phyloP scores from a whole-genome alignment of 2,113 vertebrate genomes.

The Stegastes partitus region DNA sequence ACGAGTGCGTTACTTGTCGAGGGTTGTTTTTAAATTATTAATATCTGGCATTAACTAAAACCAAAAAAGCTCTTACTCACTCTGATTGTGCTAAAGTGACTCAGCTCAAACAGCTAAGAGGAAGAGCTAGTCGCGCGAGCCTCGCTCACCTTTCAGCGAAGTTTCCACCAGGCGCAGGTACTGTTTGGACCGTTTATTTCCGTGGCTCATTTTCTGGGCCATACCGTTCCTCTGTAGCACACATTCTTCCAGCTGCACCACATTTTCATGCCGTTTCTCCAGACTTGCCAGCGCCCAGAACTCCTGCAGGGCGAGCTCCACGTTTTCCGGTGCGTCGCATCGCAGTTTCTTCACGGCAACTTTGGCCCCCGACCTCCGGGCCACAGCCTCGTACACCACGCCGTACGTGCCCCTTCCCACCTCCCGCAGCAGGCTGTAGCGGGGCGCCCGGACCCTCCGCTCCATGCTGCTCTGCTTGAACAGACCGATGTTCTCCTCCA shows the following conservation, averaged over 20 bases:
- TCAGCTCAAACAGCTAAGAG: not conserved
- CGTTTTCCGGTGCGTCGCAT: conserved; percentile 95
- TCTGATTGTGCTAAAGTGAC: not conserved
- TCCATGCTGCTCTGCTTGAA: conserved; percentile 54
- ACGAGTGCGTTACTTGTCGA: too few species aligned
- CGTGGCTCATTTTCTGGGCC: conserved; percentile 95
- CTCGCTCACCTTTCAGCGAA: conserved; percentile 89
- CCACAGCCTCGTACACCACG: conserved; percentile 93
- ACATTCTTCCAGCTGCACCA: conserved; percentile 95
- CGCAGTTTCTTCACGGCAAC: conserved; percentile 94
- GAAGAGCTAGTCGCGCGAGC: not conserved
- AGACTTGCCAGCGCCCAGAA: conserved; percentile 95
- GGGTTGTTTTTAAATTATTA: too few species aligned
- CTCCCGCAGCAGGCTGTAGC: conserved; percentile 91
- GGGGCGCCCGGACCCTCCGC: conserved; percentile 76
- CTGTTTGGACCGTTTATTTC: conserved; percentile 91
- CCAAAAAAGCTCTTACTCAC: not conserved
- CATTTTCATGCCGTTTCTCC: conserved; percentile 90
- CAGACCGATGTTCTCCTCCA: conserved; percentile 56
- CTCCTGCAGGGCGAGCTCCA: conserved; percentile 93
- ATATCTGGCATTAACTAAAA: not conserved
- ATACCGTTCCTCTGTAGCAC: conserved; percentile 93
- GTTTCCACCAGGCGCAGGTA: conserved; percentile 97
- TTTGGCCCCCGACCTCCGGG: conserved; percentile 86
- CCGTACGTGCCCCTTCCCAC: conserved; percentile 95